Conservation (phyloP, 2,113 vertebrate genomes). For the Thamnophis sirtalis region DNA sequence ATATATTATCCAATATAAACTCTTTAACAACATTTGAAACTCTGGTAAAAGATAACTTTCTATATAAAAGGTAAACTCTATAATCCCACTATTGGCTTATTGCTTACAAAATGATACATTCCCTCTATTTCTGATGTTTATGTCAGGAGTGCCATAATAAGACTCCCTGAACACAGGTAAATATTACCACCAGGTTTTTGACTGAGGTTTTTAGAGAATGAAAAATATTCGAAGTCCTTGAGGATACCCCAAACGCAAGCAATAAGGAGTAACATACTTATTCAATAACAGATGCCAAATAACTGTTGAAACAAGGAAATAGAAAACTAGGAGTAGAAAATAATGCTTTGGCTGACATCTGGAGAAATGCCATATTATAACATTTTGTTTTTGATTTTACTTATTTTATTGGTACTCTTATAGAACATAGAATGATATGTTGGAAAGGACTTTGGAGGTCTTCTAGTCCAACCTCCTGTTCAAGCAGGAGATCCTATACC, state of each 20-base stretch:
- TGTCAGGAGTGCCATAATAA: not conserved
- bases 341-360: not conserved
- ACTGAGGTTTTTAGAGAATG: not conserved
- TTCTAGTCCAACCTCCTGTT: not conserved
- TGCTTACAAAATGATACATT: not conserved
- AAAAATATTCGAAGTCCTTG: not conserved
- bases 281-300: not conserved
- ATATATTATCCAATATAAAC: conserved; percentile 29
- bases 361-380: not conserved
- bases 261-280: not conserved
- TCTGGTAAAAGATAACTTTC: not conserved
- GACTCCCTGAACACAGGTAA: too few relatives aligned
- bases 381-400: not conserved
- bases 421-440: not conserved
- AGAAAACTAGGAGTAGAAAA: not conserved
- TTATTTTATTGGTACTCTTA: not conserved
- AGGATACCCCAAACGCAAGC: not conserved
- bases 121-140: not conserved
- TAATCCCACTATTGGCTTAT: not conserved
- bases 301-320: not conserved
- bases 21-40: not conserved
- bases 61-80: not conserved
- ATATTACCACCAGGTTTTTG: not conserved
- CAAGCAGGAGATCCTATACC: not conserved
- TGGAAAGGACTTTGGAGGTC: not conserved